Base-by-base conservation (phyloP, 2,113 vertebrate genomes). In the Crotalus horridus region DNA sequence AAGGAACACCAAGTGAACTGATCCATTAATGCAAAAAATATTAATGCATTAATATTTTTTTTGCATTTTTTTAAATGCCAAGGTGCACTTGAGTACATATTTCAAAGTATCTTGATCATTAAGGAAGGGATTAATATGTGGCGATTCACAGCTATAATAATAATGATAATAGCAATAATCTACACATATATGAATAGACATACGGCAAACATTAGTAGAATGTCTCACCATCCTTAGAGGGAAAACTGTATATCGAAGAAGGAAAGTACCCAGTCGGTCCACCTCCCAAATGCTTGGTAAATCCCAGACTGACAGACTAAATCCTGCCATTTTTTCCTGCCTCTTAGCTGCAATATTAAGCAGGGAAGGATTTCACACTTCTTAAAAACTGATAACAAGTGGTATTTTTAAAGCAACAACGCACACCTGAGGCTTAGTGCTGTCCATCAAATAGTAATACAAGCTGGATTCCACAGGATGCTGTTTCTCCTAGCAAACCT, bases 371-470 rank as follows among this genome's bases (percentile, higher is more conserved):
- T 59, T 21, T n/a, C 15, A 58, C 1, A 4, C 8, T 87, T 33
- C 88, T 26, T 55, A 56, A 56, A 81, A 10, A 23, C 0, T 58
- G 90, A 21, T 4, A 86, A 85, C 4, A 4, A 8, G 55, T 4
- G 3, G 23, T 87, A 48, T 89, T 94, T 81, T 48, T 91, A 89
- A 10, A 88, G 89, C 91, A 17, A 53, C 59, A 24, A 69, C 87
- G 39, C 92, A 58, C 59, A 54, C 24, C 90, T 86, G 29, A 74
- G 88, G 92, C 88, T 94, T 54, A 94, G 69, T 23, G 43, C 56
- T 94, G 23, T 39, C 90, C 93, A 51, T 92, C n/a, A 12, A 92
- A 58, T 54, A 93, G 29, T 51, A 87, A 53, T 93, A 43, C 69
- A 81, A 81, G 17, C 39, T 53, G 1, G 58, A 87, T 24, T 90